These are phyloP conservation scores for Heloderma charlesbogerti DNA, from an alignment of 2,113 vertebrate species.

Conservation along the genomic window DNA sequence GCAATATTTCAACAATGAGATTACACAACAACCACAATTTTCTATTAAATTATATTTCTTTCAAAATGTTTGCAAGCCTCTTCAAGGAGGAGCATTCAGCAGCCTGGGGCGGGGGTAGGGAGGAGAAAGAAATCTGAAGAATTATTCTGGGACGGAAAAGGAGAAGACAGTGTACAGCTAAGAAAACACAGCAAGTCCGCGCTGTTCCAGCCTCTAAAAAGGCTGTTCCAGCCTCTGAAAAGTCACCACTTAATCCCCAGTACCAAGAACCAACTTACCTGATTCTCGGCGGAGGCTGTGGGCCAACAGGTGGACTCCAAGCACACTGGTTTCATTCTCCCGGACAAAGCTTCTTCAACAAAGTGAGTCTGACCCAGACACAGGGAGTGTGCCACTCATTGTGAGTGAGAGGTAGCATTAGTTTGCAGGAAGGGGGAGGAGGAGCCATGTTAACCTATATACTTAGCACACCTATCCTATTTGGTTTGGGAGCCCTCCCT, in stretches of 20 bases:
- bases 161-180: not conserved
- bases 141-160: not conserved
- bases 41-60: not conserved
- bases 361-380: not conserved
- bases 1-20: not conserved
- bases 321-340: not conserved
- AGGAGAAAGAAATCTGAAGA: not conserved
- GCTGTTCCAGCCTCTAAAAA: not conserved
- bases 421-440: constrained; percentile 56
- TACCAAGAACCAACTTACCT: constrained; percentile 55
- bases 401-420: not conserved
- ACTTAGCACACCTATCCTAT: not conserved
- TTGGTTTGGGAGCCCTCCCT: constrained; percentile 71
- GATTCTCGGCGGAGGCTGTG: not conserved
- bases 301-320: not conserved
- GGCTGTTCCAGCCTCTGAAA: not conserved
- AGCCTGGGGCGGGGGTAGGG: not conserved
- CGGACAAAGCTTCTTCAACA: constrained; percentile 1
- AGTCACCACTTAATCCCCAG: not conserved
- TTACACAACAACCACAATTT: not conserved
- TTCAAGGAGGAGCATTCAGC: not conserved
- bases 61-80: not conserved
- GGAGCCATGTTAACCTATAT: constrained; percentile 42
- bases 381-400: not conserved
- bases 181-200: not conserved